Percentiles rank a stretch among this genome's conserved stretches.
These are phyloP conservation scores for Thamnophis sirtalis DNA, from an alignment of 2,113 vertebrate genomes.

Conservation along the genomic window DNA sequence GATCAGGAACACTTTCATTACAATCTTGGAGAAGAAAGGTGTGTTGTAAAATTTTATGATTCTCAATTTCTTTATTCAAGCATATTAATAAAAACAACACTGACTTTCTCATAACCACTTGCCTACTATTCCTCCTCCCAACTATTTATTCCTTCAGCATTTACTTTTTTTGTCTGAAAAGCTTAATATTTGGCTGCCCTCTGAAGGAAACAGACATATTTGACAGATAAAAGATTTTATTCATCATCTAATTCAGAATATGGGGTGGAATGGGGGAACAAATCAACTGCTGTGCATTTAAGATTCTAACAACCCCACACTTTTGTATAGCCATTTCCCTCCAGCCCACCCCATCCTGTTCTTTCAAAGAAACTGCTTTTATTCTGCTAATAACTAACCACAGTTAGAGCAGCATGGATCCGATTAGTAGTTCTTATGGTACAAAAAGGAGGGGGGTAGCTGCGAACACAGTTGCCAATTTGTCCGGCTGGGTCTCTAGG, in stretches of 20 bases:
- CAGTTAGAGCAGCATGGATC: constrained; percentile 79
- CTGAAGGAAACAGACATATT: constrained; percentile 68
- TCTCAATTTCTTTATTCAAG: constrained; percentile 58
- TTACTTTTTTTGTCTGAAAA: constrained; percentile 59
- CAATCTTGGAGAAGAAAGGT: neutral
- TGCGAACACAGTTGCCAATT: constrained; percentile 73
- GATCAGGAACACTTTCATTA: neutral
- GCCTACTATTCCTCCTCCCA: constrained; percentile 63
- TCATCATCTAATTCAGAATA: constrained; percentile 73
- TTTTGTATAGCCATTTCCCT: constrained; percentile 71
- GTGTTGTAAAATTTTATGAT: neutral
- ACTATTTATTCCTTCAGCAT: constrained; percentile 72
- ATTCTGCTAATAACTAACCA: constrained; percentile 79
- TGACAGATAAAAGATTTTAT: constrained; percentile 77
- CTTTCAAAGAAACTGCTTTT: constrained; percentile 82
- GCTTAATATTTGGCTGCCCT: constrained; percentile 75
- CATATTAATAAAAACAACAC: constrained; percentile 76
- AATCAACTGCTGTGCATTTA: constrained; percentile 77
- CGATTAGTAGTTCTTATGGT: constrained; percentile 75
- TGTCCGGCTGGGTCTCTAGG: constrained; percentile 77
- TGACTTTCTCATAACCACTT: constrained; percentile 53
- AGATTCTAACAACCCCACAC: constrained; percentile 81
- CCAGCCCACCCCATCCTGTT: constrained; percentile 58
- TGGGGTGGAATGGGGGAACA: constrained; percentile 41
- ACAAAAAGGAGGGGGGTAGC: constrained; percentile 66